phyloP scores from a whole-genome alignment of 2,113 vertebrate genomes.

The Andinoacara biseriatus region DNA sequence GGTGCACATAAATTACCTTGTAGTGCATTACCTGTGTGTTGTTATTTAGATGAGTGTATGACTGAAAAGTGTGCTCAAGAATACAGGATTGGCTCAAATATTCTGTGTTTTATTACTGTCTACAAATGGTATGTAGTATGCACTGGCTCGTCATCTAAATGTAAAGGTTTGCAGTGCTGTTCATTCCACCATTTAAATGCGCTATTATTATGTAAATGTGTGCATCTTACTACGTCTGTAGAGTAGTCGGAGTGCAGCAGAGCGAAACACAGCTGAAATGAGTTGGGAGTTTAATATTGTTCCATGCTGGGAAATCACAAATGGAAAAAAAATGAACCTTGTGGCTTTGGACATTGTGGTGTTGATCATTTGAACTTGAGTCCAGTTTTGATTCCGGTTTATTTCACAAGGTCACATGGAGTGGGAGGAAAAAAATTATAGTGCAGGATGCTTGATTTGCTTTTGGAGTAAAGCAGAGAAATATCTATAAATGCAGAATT shows the following conservation, averaged over 20 bases:
- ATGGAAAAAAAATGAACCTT: not conserved
- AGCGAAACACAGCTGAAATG: not conserved
- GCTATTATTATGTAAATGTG: constrained; percentile 2
- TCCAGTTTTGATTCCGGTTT: not conserved
- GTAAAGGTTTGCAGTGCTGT: not conserved
- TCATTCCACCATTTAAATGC: not conserved
- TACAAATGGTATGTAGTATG: not conserved
- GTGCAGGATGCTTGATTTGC: not conserved
- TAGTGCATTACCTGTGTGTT: not conserved
- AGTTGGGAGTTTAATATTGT: not conserved
- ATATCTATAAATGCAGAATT: not conserved
- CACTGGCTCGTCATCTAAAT: not conserved
- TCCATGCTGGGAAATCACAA: not conserved
- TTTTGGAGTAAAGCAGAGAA: not conserved
- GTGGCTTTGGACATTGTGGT: not conserved
- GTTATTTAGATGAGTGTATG: not conserved
- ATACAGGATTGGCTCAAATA: not conserved
- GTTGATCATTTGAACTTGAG: not conserved
- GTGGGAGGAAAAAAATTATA: not conserved
- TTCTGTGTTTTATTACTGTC: not conserved
- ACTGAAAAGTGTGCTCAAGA: not conserved
- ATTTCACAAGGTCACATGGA: not conserved
- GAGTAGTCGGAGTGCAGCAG: not conserved
- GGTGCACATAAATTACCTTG: not conserved
- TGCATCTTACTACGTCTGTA: not conserved